Evolutionary conservation across 2,888 invertebrate species (phyloP).

Genomic region (Seira musarum): DNA sequence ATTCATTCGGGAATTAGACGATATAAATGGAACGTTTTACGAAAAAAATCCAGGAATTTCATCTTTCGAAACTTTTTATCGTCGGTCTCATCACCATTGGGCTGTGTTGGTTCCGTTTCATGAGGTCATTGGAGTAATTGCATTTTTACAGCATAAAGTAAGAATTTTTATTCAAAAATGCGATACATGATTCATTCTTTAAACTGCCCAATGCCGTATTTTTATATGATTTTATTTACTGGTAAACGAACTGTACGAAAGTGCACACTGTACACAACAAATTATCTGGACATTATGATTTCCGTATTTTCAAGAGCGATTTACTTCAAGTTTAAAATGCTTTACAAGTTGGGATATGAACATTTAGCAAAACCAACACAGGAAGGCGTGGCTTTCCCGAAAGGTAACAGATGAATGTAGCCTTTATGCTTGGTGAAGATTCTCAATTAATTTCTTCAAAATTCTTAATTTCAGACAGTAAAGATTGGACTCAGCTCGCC

Average conservation of each 20-base stretch:
- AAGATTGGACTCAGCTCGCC: slow-evolving; percentile 58
- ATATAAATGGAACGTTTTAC: slow-evolving; percentile 26
- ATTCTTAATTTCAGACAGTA: slow-evolving; percentile 36
- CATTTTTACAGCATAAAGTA: slow-evolving; percentile 59
- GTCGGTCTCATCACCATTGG: slow-evolving; percentile 43
- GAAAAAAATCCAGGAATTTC: not conserved
- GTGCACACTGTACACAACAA: too few species aligned
- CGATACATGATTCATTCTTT: too few species aligned
- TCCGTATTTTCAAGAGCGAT: not conserved
- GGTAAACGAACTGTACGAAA: too few species aligned
- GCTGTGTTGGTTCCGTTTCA: slow-evolving; percentile 38
- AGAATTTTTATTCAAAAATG: too few species aligned
- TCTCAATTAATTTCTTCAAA: too few species aligned
- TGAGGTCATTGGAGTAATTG: slow-evolving; percentile 34
- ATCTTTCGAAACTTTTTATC: slow-evolving; percentile 48
- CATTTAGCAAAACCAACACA: too few species aligned
- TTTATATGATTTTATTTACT: too few species aligned
- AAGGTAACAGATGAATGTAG: too few species aligned
- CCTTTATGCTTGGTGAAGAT: too few species aligned
- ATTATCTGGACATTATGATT: too few species aligned
- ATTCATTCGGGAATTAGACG: slow-evolving; percentile 39
- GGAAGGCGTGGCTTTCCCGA: too few species aligned
- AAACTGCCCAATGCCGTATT: too few species aligned
- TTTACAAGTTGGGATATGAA: slow-evolving; percentile 13
- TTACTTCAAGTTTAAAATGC: slow-evolving; percentile 22